Evolutionary conservation across 1,140 invertebrate genomes (phyloP).

Genomic region (Muscidifurax raptorellus): DNA sequence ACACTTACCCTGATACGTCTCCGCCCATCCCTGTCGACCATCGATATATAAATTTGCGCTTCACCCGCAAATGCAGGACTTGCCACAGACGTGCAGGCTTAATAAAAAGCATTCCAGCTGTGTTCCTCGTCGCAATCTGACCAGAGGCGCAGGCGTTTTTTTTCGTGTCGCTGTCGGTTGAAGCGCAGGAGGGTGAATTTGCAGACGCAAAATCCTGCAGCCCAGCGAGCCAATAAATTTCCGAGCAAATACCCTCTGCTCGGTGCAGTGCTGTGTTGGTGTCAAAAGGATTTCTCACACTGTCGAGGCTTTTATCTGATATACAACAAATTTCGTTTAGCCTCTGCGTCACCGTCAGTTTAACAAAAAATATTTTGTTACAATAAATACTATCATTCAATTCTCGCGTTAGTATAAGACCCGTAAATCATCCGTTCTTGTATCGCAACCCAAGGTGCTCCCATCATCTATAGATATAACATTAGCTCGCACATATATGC

Average conservation of each 20-base stretch:
- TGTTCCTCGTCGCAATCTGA: background rate
- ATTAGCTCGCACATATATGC: background rate
- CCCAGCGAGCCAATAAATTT: constrained; percentile 40
- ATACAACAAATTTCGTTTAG: too few species aligned
- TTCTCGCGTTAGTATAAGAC: background rate
- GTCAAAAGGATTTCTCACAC: background rate
- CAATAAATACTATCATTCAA: too few species aligned
- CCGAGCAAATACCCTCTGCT: constrained; percentile 6
- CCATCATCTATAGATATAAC: background rate
- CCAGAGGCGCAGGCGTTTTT: constrained; percentile 1
- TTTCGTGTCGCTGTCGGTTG: background rate
- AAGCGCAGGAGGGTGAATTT: background rate
- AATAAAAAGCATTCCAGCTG: constrained; percentile 42
- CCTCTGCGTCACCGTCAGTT: too few species aligned
- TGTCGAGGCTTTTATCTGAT: background rate
- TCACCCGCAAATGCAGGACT: background rate
- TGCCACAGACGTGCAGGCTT: background rate
- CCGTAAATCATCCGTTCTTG: constrained; percentile 27
- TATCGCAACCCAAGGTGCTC: constrained; percentile 6
- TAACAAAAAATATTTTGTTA: too few species aligned
- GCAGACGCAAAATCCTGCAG: background rate
- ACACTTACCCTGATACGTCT: background rate
- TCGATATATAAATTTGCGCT: constrained; percentile 18
- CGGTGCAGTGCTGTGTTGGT: background rate
- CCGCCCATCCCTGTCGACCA: background rate